Evolutionary conservation across 2,888 invertebrate species (phyloP).

Genomic region (Zygothrica quintamaculata): DNA sequence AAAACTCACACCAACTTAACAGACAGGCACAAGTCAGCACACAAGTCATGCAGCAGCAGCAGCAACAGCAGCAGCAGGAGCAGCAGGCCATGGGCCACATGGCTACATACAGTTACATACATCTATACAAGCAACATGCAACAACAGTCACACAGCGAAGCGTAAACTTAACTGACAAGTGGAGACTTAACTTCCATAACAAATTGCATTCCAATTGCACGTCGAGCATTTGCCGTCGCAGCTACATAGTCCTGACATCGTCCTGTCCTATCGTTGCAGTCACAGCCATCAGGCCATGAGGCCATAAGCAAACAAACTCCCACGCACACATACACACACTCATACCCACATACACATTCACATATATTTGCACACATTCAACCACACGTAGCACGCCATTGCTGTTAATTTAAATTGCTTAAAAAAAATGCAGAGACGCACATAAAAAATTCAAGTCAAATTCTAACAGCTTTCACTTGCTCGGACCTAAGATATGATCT

Average conservation of each 20-base stretch:
- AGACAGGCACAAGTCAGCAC: not conserved
- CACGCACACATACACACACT: conserved; percentile 8
- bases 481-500: conserved; percentile 8
- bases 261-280: conserved; percentile 35
- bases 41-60: conserved; percentile 3
- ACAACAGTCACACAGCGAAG: conserved; percentile 76
- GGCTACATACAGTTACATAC: no score
- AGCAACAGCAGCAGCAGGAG: no score
- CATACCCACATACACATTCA: not conserved
- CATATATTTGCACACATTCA: conserved; percentile 24
- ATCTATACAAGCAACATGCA: conserved; percentile 71
- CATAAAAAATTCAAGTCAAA: conserved; percentile 28
- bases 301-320: conserved; percentile 62
- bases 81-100: conserved; percentile 27
- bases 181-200: conserved; percentile 80
- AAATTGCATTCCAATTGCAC: conserved; percentile 80
- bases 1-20: conserved; percentile 24
- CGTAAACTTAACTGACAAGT: conserved; percentile 80
- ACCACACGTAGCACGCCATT: conserved; percentile 61
- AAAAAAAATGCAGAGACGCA: conserved; percentile 53
- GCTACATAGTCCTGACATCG: conserved; percentile 40
- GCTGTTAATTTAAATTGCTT: conserved; percentile 77
- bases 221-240: conserved; percentile 52
- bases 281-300: conserved; percentile 46
- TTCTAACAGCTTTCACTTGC: conserved; percentile 10